Evolutionary conservation across 2,113 vertebrate genomes (phyloP).

Genomic region (Rhabdomys dilectus): DNA sequence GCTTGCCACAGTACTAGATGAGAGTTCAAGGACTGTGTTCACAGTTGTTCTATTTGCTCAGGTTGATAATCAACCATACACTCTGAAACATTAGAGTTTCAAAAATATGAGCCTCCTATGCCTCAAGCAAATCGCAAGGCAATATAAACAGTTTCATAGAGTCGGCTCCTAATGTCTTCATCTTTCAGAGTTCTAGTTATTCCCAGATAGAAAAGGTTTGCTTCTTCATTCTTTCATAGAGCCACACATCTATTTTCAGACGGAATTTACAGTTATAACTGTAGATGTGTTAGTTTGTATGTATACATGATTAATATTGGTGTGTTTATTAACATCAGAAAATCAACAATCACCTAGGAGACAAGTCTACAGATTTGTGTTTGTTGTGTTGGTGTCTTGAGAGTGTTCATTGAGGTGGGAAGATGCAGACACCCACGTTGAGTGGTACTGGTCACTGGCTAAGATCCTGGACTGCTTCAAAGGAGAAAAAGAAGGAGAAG

Average conservation of each 20-base stretch:
- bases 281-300: not conserved
- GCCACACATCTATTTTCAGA: not conserved
- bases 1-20: not conserved
- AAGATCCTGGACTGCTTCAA: not conserved
- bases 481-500: no score
- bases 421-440: not conserved
- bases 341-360: no score
- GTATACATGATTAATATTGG: not conserved
- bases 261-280: not conserved
- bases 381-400: not conserved
- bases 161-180: not conserved
- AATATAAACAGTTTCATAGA: not conserved
- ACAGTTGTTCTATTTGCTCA: not conserved
- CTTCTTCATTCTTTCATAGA: not conserved
- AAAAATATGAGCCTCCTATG: not conserved
- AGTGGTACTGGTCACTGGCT: not conserved
- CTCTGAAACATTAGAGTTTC: not conserved
- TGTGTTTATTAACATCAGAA: no score
- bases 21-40: constrained; percentile 8
- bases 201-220: not conserved
- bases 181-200: not conserved
- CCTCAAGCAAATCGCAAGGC: constrained; percentile 21
- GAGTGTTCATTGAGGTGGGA: not conserved
- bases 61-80: not conserved
- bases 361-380: no score